phyloP scores from a whole-genome alignment of 2,113 vertebrate species.

The Haplochromis vanheusdeni region DNA sequence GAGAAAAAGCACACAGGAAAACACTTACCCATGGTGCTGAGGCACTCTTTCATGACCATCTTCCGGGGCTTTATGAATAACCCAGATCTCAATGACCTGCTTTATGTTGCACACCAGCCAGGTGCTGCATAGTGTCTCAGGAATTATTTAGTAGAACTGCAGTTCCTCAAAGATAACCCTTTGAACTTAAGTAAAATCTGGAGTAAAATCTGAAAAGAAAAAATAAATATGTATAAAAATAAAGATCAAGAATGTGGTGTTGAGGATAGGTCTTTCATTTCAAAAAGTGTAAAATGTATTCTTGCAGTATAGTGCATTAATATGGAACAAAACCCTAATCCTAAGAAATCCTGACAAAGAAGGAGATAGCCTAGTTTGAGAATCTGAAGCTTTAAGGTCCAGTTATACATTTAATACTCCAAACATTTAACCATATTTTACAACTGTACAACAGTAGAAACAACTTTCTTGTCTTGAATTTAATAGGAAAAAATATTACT shows the following conservation, averaged over 20 bases:
- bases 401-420: not conserved
- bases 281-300: not conserved
- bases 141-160: constrained; percentile 37
- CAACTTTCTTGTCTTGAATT: not conserved
- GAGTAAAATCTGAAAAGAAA: not conserved
- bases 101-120: not conserved
- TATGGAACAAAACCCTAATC: not conserved
- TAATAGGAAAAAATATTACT: not conserved
- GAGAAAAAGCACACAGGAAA: not conserved
- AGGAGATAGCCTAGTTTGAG: accelerated
- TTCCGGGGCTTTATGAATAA: constrained; percentile 43
- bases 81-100: constrained; percentile 13
- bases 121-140: constrained; percentile 19
- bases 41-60: not conserved
- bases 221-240: not conserved
- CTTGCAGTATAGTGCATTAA: not conserved
- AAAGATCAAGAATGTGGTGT: not conserved
- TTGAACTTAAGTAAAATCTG: not conserved
- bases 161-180: not conserved
- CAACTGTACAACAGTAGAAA: not conserved
- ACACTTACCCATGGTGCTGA: not conserved
- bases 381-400: not conserved
- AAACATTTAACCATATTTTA: accelerated
- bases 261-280: not conserved
- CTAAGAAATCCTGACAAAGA: accelerated